A percentile compares a stretch with the other conserved stretches of the same genome.
phyloP scores from a whole-genome alignment of 2,888 invertebrate species.

The Amphipyra berbera region DNA sequence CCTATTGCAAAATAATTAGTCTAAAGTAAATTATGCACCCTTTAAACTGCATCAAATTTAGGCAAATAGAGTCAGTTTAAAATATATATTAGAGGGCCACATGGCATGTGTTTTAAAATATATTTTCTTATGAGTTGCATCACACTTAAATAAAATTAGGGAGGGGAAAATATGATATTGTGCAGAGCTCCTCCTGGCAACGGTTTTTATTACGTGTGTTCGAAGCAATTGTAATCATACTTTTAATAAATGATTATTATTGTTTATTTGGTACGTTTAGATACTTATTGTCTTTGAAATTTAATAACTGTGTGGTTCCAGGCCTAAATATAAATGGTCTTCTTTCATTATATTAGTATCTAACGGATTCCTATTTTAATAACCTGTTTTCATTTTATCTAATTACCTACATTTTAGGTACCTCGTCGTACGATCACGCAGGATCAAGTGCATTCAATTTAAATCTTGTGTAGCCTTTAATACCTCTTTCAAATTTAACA shows the following conservation, averaged over 20 bases:
- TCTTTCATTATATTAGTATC: too few species aligned
- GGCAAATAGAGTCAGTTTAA: conserved; percentile 82
- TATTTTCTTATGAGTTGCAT: conserved; percentile 78
- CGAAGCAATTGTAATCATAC: conserved; percentile 56
- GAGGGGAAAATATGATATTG: conserved; percentile 74
- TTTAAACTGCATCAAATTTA: conserved; percentile 86
- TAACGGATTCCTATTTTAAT: too few species aligned
- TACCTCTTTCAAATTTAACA: too few species aligned
- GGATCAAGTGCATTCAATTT: too few species aligned
- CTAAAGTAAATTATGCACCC: conserved; percentile 89
- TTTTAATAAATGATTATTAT: conserved; percentile 51
- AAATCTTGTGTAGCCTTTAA: too few species aligned
- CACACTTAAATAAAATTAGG: conserved; percentile 69
- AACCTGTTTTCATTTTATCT: too few species aligned
- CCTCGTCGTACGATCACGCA: too few species aligned
- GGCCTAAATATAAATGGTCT: too few species aligned
- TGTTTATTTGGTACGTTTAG: conserved; percentile 7
- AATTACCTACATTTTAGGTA: too few species aligned
- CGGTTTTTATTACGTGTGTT: conserved; percentile 57
- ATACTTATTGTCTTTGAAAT: not conserved
- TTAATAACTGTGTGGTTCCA: too few species aligned
- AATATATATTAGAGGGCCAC: conserved; percentile 83
- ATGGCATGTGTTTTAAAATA: conserved; percentile 82
- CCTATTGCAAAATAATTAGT: conserved; percentile 88
- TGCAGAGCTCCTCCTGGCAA: conserved; percentile 64